Evolutionary conservation across 2,797 vertebrate genomes (phyloP).

Genomic region (Sphenodon punctatus): DNA sequence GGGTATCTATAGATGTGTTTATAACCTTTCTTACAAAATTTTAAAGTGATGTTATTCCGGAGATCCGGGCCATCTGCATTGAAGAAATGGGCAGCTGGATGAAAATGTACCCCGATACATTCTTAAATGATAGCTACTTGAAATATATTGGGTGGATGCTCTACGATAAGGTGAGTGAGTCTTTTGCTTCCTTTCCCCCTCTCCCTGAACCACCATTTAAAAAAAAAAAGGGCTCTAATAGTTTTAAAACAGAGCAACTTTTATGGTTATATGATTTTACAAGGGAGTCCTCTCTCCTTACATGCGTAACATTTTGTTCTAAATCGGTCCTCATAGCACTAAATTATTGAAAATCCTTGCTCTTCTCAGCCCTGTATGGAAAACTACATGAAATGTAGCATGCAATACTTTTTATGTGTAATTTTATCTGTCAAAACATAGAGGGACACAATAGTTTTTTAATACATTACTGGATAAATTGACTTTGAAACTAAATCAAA

Average conservation of each 20-base stretch:
- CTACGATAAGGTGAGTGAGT: conserved; percentile 85
- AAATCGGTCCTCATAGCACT: neutral
- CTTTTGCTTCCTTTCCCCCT: neutral
- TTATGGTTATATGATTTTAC: neutral
- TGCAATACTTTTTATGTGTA: no score
- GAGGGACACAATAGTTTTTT: no score
- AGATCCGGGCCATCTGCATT: conserved; percentile 88
- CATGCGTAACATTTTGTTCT: neutral
- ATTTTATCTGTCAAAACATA: no score
- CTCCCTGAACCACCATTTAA: neutral
- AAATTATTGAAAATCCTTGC: neutral
- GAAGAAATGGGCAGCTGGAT: conserved; percentile 90
- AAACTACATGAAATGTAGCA: no score
- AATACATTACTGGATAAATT: neutral
- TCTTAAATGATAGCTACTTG: conserved; percentile 89
- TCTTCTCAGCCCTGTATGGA: neutral
- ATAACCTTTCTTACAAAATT: neutral
- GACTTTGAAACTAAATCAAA: neutral
- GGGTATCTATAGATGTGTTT: neutral
- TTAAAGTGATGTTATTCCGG: conserved; percentile 86
- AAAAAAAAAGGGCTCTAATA: neutral
- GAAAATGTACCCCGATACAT: conserved; percentile 83
- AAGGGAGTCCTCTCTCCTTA: neutral
- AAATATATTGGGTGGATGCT: conserved; percentile 95
- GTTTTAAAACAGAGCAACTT: neutral